phyloP scores from a whole-genome alignment of 35 echinoderm and acorn worm species.

The Eucidaris tribuloides region DNA sequence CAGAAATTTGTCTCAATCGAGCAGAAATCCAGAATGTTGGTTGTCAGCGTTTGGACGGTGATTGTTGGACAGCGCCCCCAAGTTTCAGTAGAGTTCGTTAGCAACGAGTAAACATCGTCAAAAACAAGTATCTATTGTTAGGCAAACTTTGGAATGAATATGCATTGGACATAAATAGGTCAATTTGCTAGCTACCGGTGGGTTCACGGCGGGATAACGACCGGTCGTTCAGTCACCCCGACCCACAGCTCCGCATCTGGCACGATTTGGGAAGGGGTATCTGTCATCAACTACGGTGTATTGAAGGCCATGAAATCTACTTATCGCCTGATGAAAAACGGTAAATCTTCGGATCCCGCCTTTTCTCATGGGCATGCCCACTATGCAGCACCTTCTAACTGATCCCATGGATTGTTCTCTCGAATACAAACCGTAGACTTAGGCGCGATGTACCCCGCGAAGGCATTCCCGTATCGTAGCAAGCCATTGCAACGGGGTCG shows the following conservation, averaged over 20 bases:
- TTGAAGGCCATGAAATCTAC: constrained; percentile 22
- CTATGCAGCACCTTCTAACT: background rate
- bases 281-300: background rate
- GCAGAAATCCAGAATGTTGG: no score
- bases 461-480: background rate
- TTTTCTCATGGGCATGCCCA: background rate
- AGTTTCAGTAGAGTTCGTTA: no score
- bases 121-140: no score
- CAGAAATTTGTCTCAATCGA: no score
- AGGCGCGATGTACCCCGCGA: background rate
- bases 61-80: no score
- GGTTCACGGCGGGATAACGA: background rate
- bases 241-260: constrained; percentile 15
- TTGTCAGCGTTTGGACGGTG: no score
- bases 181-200: background rate
- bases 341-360: background rate
- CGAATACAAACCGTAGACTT: background rate
- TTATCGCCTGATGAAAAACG: constrained; percentile 18
- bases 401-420: background rate
- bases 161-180: no score
- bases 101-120: no score
- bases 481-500: background rate
- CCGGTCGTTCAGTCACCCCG: constrained; percentile 11
- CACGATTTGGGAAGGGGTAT: constrained; percentile 10
- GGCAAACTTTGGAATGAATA: no score